Evolutionary conservation across 2,888 invertebrate genomes (phyloP).

Genomic region (Piscicola geometra): DNA sequence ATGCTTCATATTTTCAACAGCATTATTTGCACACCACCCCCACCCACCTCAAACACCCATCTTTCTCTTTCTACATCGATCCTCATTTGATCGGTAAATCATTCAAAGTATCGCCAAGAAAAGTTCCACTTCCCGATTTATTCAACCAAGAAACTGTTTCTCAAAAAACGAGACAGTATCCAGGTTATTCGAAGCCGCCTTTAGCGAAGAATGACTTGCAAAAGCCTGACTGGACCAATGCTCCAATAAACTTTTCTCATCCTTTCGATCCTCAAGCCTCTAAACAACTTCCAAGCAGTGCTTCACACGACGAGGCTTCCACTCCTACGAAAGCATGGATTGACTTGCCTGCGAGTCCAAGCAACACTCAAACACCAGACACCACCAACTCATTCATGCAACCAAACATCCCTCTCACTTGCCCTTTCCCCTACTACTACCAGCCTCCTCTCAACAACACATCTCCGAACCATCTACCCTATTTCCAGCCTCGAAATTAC

Average conservation of each 20-base stretch:
- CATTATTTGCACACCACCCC: neutral
- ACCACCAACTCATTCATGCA: neutral
- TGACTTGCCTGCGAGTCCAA: neutral
- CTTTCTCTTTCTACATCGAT: neutral
- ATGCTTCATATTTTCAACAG: neutral
- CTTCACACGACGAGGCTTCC: neutral
- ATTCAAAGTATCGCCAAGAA: constrained; percentile 20
- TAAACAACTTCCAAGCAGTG: too few relatives aligned
- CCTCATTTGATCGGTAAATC: neutral
- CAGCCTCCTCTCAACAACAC: constrained; percentile 2
- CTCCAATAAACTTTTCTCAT: neutral
- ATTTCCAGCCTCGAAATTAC: neutral
- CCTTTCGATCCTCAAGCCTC: too few relatives aligned
- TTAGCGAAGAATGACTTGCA: neutral
- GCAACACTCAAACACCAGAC: neutral
- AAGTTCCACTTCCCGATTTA: constrained; percentile 30
- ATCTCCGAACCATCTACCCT: neutral
- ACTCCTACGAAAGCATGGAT: neutral
- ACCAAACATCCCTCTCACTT: neutral
- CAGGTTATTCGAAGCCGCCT: neutral
- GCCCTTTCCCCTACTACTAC: constrained; percentile 7
- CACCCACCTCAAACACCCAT: neutral
- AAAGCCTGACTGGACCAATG: neutral
- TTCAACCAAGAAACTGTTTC: neutral
- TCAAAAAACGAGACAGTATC: too few relatives aligned